These are phyloP conservation scores for Aegithalos caudatus DNA, from an alignment of 2,113 vertebrate species.

Conservation along the genomic window DNA sequence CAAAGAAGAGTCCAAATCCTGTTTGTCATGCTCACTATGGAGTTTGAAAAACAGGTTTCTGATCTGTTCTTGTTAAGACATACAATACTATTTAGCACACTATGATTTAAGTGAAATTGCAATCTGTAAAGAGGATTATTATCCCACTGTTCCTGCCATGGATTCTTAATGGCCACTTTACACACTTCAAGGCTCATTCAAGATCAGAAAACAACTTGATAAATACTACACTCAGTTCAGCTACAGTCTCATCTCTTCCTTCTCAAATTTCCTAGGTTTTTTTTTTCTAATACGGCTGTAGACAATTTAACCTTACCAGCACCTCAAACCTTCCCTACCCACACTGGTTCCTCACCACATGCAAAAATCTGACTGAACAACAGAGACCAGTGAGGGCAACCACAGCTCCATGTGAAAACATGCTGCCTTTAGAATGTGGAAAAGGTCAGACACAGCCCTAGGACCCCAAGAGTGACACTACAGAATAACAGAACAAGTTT, in stretches of 20 bases:
- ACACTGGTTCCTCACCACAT: fast-evolving
- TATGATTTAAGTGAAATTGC: neutral
- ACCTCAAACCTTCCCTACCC: neutral
- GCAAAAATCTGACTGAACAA: neutral
- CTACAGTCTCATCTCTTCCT: neutral
- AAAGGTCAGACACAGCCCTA: neutral
- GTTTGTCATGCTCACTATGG: neutral
- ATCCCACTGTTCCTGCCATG: neutral
- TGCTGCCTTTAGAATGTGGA: neutral
- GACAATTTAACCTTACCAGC: neutral
- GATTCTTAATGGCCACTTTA: neutral
- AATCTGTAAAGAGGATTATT: neutral
- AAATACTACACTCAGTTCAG: neutral
- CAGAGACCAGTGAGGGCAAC: neutral
- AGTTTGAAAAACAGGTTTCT: neutral
- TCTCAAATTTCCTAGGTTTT: neutral
- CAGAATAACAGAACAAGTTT: neutral
- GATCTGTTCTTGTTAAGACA: neutral
- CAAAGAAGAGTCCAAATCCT: neutral
- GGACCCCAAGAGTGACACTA: neutral
- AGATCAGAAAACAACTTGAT: neutral
- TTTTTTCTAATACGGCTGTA: neutral
- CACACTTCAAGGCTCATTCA: neutral
- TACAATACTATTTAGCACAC: neutral
- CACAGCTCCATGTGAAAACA: neutral